A percentile compares a stretch with the other conserved stretches of the same genome.
These are phyloP conservation scores for Drosophila nebulosa DNA, from an alignment of 1,140 invertebrate species.

Conservation along the genomic window DNA sequence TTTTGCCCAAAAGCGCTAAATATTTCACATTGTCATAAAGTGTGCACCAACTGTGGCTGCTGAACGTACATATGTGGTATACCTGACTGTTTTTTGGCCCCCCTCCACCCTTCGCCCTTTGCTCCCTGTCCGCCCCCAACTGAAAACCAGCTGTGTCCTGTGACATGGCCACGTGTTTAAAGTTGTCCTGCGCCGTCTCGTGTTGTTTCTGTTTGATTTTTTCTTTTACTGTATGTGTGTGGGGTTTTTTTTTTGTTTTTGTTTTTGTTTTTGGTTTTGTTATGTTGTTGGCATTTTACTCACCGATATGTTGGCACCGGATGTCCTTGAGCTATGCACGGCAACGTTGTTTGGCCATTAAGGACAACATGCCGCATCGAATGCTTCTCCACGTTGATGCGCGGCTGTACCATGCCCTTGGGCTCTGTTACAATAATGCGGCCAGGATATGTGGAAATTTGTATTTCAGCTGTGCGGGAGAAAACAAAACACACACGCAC, in stretches of 20 bases:
- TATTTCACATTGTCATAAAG: constrained; percentile 76
- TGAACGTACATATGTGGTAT: constrained; percentile 5
- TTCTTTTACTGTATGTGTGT: too few relatives aligned
- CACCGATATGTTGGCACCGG: constrained; percentile 89
- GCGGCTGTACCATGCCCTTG: constrained; percentile 87
- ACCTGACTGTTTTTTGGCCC: constrained; percentile 1
- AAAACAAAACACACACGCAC: not conserved
- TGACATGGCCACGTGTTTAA: constrained; percentile 45
- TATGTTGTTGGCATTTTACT: constrained; percentile 61
- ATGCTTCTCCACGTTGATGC: constrained; percentile 87
- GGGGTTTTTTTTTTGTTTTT: constrained; percentile 10
- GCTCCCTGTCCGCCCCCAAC: not conserved
- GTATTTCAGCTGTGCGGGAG: constrained; percentile 83
- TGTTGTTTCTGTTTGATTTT: constrained; percentile 31
- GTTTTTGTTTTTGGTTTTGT: constrained; percentile 19
- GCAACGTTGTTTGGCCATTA: constrained; percentile 87
- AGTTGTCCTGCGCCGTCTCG: constrained; percentile 25
- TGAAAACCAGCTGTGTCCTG: constrained; percentile 30
- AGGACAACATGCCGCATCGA: constrained; percentile 84
- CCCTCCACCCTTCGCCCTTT: not conserved
- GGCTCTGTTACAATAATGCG: constrained; percentile 86
- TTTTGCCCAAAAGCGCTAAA: constrained; percentile 56
- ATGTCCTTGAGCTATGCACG: constrained; percentile 89
- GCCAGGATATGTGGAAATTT: constrained; percentile 85
- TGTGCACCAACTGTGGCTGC: constrained; percentile 46